phyloP scores from a whole-genome alignment of 2,888 invertebrate genomes.

The Sesia bembeciformis region DNA sequence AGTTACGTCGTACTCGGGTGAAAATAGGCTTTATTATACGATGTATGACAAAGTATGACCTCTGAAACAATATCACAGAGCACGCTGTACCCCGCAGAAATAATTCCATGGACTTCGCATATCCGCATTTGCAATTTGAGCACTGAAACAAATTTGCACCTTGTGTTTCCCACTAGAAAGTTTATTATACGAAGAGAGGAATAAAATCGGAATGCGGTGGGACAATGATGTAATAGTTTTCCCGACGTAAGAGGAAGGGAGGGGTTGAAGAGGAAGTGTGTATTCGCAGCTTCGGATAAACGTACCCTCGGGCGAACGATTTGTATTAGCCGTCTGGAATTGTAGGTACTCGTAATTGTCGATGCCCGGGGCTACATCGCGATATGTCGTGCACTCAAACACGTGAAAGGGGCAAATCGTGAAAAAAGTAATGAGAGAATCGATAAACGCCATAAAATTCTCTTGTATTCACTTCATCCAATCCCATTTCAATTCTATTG shows the following conservation, averaged over 20 bases:
- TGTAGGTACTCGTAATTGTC: constrained; percentile 62
- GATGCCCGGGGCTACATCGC: constrained; percentile 45
- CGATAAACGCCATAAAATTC: background rate
- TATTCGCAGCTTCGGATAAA: constrained; percentile 41
- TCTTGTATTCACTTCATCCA: background rate
- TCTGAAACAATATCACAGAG: constrained; percentile 27
- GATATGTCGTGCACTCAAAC: constrained; percentile 48
- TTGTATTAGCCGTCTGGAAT: constrained; percentile 71
- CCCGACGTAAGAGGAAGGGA: constrained; percentile 26
- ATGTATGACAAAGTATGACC: constrained; percentile 15
- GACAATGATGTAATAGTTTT: constrained; percentile 60
- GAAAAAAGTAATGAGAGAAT: constrained; percentile 1
- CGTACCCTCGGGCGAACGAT: constrained; percentile 64
- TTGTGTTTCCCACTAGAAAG: constrained; percentile 20
- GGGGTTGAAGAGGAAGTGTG: constrained; percentile 15
- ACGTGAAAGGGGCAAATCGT: constrained; percentile 37
- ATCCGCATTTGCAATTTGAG: background rate
- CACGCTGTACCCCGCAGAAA: constrained; percentile 5
- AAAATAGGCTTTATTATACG: background rate
- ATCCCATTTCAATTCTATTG: background rate
- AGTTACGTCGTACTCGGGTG: too few species aligned
- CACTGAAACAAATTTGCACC: constrained; percentile 19
- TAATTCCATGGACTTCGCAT: background rate
- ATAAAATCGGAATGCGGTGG: constrained; percentile 31
- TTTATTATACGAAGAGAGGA: constrained; percentile 21